phyloP scores from a whole-genome alignment of 2,797 vertebrate species.

The Paguma larvata region DNA sequence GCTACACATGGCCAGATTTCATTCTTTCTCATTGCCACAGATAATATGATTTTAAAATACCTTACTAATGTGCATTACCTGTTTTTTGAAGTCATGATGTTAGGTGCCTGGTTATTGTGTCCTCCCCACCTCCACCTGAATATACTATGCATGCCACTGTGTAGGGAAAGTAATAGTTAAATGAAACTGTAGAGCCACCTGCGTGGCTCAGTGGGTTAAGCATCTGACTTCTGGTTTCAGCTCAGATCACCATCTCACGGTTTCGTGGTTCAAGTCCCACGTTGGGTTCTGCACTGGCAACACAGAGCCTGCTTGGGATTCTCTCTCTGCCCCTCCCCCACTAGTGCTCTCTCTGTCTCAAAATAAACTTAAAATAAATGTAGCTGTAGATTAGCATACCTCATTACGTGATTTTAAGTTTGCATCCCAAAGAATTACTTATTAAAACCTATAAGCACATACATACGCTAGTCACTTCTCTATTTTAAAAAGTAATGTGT shows the following conservation, averaged over 20 bases:
- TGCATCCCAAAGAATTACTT: conserved; percentile 25
- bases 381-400: neutral
- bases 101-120: neutral
- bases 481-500: conserved; percentile 18
- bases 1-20: too few species aligned
- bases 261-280: too few species aligned
- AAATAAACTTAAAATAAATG: neutral
- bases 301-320: too few species aligned
- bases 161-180: conserved; percentile 35
- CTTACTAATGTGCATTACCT: neutral
- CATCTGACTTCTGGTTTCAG: too few species aligned
- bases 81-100: neutral
- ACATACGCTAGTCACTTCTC: neutral
- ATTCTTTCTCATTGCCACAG: too few species aligned
- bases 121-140: neutral
- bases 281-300: too few species aligned
- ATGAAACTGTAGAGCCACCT: neutral
- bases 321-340: too few species aligned
- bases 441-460: conserved; percentile 20
- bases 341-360: too few species aligned
- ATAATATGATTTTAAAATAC: conserved; percentile 41
- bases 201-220: too few species aligned
- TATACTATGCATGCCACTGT: neutral
- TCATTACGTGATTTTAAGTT: conserved; percentile 20
- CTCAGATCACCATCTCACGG: too few species aligned